phyloP scores from a whole-genome alignment of 2,113 vertebrate genomes.

The Neolamprologus brichardi region DNA sequence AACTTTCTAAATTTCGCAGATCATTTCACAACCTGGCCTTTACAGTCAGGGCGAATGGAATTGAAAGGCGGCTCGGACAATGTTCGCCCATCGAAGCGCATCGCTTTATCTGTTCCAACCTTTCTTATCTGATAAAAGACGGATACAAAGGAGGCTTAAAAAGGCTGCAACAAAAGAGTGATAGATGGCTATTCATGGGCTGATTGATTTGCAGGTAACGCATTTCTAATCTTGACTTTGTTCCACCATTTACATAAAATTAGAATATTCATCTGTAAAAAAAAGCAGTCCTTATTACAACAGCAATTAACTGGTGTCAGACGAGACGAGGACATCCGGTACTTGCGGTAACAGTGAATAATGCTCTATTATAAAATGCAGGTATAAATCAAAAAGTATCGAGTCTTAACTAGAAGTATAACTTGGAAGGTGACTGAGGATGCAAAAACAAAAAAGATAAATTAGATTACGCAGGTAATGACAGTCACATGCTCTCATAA shows the following conservation, averaged over 20 bases:
- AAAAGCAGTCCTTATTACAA: not conserved
- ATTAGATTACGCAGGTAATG: not conserved
- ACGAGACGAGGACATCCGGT: not conserved
- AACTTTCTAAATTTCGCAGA: conserved; percentile 11
- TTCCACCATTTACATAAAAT: not conserved
- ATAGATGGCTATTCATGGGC: not conserved
- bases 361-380: not conserved
- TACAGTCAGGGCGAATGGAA: not conserved
- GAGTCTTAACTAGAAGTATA: not conserved
- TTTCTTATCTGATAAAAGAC: conserved; percentile 23
- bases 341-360: not conserved
- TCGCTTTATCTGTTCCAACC: conserved; percentile 26
- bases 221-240: not conserved
- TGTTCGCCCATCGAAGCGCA: conserved; percentile 26
- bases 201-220: not conserved
- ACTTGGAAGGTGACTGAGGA: not conserved
- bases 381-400: not conserved
- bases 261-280: not conserved
- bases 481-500: not conserved
- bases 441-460: not conserved
- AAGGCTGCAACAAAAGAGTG: conserved; percentile 5
- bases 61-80: conserved; percentile 2
- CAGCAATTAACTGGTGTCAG: not conserved
- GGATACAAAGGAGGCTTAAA: not conserved
- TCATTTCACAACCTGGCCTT: conserved; percentile 21